A percentile compares a stretch with the other conserved stretches of the same genome.
These are phyloP conservation scores for Disparrhopalites patrizii DNA, from an alignment of 2,888 invertebrate genomes.

Conservation along the genomic window DNA sequence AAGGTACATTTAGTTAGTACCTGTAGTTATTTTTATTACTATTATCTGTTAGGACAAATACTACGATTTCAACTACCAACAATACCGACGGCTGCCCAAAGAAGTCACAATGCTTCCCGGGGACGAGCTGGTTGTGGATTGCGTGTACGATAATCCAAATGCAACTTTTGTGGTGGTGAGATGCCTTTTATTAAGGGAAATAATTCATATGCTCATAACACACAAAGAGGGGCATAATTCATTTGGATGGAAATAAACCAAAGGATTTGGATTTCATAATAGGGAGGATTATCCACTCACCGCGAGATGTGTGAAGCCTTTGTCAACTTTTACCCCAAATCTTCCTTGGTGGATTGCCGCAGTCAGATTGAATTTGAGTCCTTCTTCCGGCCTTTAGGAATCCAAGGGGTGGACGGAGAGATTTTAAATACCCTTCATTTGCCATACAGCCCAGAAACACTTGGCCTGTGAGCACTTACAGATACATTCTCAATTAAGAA, in stretches of 20 bases:
- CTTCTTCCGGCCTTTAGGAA: constrained; percentile 73
- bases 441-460: background rate
- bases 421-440: background rate
- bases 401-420: constrained; percentile 49
- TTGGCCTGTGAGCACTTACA: background rate
- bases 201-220: too few species aligned
- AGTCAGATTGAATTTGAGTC: constrained; percentile 80
- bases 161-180: constrained; percentile 63
- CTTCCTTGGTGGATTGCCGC: constrained; percentile 73
- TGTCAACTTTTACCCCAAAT: constrained; percentile 75
- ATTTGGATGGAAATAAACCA: too few species aligned
- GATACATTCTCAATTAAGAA: too few species aligned
- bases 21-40: too few species aligned
- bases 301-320: constrained; percentile 87
- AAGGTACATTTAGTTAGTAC: too few species aligned
- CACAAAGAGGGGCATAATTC: too few species aligned
- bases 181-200: too few species aligned
- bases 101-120: constrained; percentile 52
- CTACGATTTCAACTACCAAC: constrained; percentile 34
- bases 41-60: constrained; percentile 11
- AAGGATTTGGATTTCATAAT: too few species aligned
- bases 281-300: constrained; percentile 73
- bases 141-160: constrained; percentile 71
- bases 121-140: constrained; percentile 77
- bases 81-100: constrained; percentile 10